Percentiles rank a stretch among this genome's conserved stretches.
phyloP scores from a whole-genome alignment of 2,797 vertebrate genomes.

The Pagetopsis macropterus region DNA sequence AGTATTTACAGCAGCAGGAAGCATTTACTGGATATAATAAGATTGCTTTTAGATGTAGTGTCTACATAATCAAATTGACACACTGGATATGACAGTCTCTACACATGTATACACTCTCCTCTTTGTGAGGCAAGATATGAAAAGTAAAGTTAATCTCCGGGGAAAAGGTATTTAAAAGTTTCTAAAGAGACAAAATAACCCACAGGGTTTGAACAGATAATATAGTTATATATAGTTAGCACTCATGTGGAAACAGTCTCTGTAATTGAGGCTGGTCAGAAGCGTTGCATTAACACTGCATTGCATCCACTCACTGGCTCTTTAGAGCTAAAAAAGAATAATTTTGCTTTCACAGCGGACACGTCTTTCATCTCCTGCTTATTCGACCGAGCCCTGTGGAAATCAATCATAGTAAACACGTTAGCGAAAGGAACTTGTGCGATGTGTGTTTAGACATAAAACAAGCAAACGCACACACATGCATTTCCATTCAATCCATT shows the following conservation, averaged over 20 bases:
- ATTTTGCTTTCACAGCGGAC: conserved; percentile 10
- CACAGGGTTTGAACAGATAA: neutral
- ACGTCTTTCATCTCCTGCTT: conserved; percentile 29
- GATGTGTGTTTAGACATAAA: neutral
- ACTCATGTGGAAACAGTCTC: conserved; percentile 32
- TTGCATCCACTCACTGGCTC: conserved; percentile 17
- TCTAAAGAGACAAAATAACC: neutral
- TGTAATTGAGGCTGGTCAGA: conserved; percentile 11
- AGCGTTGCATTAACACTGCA: conserved; percentile 3
- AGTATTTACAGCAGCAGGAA: neutral
- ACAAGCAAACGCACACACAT: neutral
- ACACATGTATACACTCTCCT: neutral
- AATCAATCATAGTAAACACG: conserved; percentile 31
- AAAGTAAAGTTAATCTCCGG: neutral
- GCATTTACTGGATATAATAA: neutral
- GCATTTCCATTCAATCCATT: neutral
- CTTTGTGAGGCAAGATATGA: neutral
- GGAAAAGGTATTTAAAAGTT: neutral
- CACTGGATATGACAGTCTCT: neutral
- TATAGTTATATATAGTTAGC: conserved; percentile 7
- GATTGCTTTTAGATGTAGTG: neutral
- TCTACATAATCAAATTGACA: neutral
- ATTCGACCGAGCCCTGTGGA: conserved; percentile 2
- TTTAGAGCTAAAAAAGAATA: conserved; percentile 24
- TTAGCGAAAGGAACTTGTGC: neutral